These are phyloP conservation scores for Sebastes itinus DNA, from an alignment of 2,797 vertebrate genomes.

Conservation along the genomic window DNA sequence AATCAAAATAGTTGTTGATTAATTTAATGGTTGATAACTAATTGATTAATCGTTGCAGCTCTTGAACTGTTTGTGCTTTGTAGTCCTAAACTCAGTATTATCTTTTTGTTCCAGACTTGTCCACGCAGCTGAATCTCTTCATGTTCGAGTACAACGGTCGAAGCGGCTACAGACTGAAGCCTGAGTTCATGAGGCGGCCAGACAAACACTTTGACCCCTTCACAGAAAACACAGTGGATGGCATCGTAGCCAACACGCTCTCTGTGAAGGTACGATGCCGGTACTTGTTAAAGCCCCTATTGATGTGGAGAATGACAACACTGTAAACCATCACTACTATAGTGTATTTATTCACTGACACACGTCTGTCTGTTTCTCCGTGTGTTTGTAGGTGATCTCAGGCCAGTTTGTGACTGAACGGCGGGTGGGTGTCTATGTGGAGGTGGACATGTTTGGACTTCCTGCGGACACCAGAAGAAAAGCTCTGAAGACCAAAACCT, in stretches of 20 bases:
- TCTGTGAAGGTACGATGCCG: conserved; percentile 89
- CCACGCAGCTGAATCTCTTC: conserved; percentile 98
- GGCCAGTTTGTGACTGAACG: conserved; percentile 96
- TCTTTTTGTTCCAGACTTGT: conserved; percentile 85
- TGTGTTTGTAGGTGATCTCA: conserved; percentile 88
- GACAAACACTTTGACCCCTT: conserved; percentile 99
- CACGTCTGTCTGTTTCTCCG: neutral
- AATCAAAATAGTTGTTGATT: too few species aligned
- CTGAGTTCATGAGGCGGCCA: conserved; percentile 96
- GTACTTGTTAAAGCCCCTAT: neutral
- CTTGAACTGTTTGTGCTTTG: neutral
- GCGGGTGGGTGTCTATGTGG: conserved; percentile 94
- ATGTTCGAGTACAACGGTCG: conserved; percentile 98
- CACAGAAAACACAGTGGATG: conserved; percentile 95
- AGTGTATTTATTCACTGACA: neutral
- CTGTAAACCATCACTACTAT: too few species aligned
- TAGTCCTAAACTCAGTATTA: neutral
- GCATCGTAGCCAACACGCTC: conserved; percentile 97
- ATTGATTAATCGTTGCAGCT: too few species aligned
- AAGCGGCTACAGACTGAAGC: conserved; percentile 95
- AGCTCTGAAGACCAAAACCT: conserved; percentile 95
- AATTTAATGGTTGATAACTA: too few species aligned
- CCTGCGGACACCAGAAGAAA: conserved; percentile 96
- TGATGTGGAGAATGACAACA: too few species aligned
- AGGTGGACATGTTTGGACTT: conserved; percentile 97